phyloP scores from a whole-genome alignment of 2,113 vertebrate species.

The Rhinichthys klamathensis region DNA sequence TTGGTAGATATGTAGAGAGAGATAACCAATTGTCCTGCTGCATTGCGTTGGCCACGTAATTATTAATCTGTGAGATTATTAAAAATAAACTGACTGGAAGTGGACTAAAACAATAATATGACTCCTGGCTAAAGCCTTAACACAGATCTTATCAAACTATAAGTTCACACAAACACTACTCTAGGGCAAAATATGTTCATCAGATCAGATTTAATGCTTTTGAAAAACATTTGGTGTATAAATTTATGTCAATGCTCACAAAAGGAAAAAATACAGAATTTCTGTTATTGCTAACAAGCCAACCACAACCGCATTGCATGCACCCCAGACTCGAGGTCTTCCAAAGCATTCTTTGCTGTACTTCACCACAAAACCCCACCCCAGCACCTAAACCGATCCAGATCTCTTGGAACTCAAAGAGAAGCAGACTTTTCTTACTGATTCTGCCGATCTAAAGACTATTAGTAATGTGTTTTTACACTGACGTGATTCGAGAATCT shows the following conservation, averaged over 20 bases:
- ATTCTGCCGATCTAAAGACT: constrained; percentile 10
- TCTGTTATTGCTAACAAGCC: constrained; percentile 70
- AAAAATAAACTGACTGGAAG: neutral
- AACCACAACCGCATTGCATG: constrained; percentile 75
- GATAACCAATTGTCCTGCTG: neutral
- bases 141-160: neutral
- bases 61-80: neutral
- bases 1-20: neutral
- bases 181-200: neutral
- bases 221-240: constrained; percentile 42
- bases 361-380: constrained; percentile 73
- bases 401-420: constrained; percentile 66
- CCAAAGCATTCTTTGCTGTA: constrained; percentile 69
- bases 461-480: neutral
- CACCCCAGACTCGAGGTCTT: constrained; percentile 69
- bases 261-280: constrained; percentile 59
- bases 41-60: neutral
- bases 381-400: constrained; percentile 74
- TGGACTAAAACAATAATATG: neutral
- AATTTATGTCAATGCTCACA: constrained; percentile 54
- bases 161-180: neutral
- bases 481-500: neutral
- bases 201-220: neutral
- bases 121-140: neutral
- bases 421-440: constrained; percentile 43